These are phyloP conservation scores for Stichopus chloronotus DNA, from an alignment of 35 echinoderm and acorn worm species.

Conservation along the genomic window DNA sequence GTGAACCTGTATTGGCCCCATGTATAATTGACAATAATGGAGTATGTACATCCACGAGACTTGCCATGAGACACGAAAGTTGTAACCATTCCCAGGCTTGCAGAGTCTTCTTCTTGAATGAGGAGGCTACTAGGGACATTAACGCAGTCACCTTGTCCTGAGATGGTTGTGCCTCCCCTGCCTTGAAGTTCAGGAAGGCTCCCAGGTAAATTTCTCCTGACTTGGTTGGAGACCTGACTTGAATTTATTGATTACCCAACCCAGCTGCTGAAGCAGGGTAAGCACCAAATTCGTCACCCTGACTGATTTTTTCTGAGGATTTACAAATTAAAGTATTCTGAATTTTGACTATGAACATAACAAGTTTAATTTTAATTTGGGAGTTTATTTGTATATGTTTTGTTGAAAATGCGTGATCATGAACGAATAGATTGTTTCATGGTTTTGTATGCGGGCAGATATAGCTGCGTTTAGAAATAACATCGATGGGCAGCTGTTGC, in stretches of 20 bases:
- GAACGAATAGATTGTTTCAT: too few relatives aligned
- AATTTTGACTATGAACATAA: too few relatives aligned
- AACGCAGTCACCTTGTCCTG: neutral
- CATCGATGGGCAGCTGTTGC: too few relatives aligned
- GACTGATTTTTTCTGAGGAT: neutral
- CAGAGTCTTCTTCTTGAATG: too few relatives aligned
- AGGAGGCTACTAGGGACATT: neutral
- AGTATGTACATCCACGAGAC: neutral
- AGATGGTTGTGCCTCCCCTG: neutral
- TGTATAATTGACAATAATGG: slow-evolving; percentile 10
- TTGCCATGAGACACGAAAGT: slow-evolving; percentile 7
- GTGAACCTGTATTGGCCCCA: slow-evolving; percentile 20
- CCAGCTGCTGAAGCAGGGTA: neutral
- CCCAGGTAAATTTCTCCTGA: slow-evolving; percentile 9
- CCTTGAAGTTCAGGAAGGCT: slow-evolving; percentile 20
- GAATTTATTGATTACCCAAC: slow-evolving; percentile 10
- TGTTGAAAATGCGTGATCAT: too few relatives aligned
- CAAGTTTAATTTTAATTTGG: too few relatives aligned
- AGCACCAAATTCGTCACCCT: neutral
- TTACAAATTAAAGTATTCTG: too few relatives aligned
- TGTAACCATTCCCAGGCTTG: too few relatives aligned
- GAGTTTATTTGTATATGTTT: too few relatives aligned
- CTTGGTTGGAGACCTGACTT: slow-evolving; percentile 15
- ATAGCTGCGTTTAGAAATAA: too few relatives aligned
- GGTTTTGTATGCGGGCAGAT: too few relatives aligned